Evolutionary conservation across 2,888 invertebrate species (phyloP).

Genomic region (Isoperla grammatica): DNA sequence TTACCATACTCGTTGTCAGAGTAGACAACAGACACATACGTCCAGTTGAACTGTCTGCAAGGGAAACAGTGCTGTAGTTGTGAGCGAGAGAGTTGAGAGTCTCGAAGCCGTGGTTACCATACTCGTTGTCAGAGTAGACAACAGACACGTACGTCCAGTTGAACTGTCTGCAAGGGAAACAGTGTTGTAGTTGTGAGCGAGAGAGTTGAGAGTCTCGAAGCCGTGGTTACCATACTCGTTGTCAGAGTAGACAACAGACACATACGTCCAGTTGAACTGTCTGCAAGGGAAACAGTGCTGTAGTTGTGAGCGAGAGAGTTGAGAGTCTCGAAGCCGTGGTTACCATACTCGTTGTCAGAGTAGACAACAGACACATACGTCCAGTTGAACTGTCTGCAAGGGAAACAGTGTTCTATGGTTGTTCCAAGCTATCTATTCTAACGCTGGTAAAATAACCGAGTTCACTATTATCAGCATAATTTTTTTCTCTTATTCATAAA

Average conservation of each 20-base stretch:
- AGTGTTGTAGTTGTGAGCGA: no score
- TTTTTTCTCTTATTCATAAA: no score
- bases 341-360: conserved; percentile 52
- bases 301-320: no score
- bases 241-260: conserved; percentile 50
- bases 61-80: no score
- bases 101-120: conserved; percentile 50
- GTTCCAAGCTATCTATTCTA: no score
- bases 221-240: conserved; percentile 52
- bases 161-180: conserved; percentile 44
- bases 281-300: no score
- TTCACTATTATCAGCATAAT: no score
- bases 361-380: conserved; percentile 51
- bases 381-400: conserved; percentile 47
- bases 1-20: conserved; percentile 52
- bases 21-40: conserved; percentile 51
- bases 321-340: conserved; percentile 48
- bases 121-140: conserved; percentile 52
- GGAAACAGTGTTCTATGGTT: no score
- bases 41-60: conserved; percentile 48
- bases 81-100: conserved; percentile 44
- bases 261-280: conserved; percentile 50
- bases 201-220: conserved; percentile 45
- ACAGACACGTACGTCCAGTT: conserved; percentile 52
- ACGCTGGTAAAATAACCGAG: no score